Evolutionary conservation across 2,113 vertebrate species (phyloP).

Genomic region (Corydoras maculifer): DNA sequence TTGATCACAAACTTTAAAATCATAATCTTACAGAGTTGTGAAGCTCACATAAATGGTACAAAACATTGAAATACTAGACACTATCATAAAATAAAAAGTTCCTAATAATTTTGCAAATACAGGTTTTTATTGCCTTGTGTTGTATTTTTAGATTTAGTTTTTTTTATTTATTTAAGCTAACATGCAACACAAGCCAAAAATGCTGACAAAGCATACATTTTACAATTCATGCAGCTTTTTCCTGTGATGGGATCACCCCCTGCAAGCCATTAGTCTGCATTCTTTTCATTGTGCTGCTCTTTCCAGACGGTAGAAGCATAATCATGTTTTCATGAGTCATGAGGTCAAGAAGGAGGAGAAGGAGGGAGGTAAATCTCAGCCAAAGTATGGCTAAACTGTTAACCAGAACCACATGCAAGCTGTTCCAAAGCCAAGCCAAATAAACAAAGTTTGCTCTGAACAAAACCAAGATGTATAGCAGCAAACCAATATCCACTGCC

Average conservation of each 20-base stretch:
- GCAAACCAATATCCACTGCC: constrained; percentile 27
- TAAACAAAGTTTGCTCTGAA: constrained; percentile 40
- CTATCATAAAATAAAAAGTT: no score
- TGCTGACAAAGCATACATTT: constrained; percentile 29
- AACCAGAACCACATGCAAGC: constrained; percentile 45
- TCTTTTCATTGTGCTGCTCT: constrained; percentile 30
- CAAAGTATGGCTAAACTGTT: constrained; percentile 18
- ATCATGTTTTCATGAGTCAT: constrained; percentile 33
- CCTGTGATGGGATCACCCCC: constrained; percentile 15
- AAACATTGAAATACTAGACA: no score
- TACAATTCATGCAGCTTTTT: constrained; percentile 32
- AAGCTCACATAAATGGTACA: no score
- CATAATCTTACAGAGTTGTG: no score
- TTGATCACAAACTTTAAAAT: neutral
- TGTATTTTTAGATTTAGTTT: no score
- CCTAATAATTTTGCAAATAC: no score
- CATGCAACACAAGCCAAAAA: constrained; percentile 13
- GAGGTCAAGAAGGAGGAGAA: constrained; percentile 25
- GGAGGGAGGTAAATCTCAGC: neutral
- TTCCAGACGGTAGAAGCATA: constrained; percentile 24
- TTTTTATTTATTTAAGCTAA: neutral
- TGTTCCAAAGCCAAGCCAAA: constrained; percentile 37
- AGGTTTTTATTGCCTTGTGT: no score
- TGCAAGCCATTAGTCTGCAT: constrained; percentile 34
- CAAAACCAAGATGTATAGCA: constrained; percentile 36